These are phyloP conservation scores for Eupeodes luniger DNA, from an alignment of 2,888 invertebrate genomes.

Conservation along the genomic window DNA sequence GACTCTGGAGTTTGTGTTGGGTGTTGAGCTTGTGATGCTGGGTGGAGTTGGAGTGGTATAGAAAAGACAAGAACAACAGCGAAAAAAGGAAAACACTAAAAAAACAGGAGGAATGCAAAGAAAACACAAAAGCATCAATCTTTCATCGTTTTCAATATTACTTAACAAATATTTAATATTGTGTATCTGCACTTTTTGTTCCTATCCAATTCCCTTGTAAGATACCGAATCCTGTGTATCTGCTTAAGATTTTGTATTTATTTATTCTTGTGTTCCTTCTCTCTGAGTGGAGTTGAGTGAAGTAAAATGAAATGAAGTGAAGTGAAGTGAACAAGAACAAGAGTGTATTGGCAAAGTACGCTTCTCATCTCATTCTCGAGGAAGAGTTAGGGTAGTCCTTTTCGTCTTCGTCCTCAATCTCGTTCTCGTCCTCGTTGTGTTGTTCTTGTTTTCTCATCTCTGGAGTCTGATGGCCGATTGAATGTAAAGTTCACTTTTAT, in stretches of 20 bases:
- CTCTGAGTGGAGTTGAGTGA: slow-evolving; percentile 3
- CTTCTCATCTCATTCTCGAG: slow-evolving; percentile 28
- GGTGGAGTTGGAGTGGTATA: slow-evolving; percentile 4
- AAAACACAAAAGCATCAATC: slow-evolving; percentile 72
- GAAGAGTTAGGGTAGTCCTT: slow-evolving; percentile 16
- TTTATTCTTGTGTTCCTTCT: neutral
- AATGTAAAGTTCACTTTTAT: slow-evolving; percentile 69
- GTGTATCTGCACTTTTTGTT: slow-evolving; percentile 66
- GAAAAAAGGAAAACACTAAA: neutral
- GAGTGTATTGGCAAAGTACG: slow-evolving; percentile 64
- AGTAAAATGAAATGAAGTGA: slow-evolving; percentile 28
- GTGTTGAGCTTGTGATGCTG: neutral
- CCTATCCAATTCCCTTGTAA: slow-evolving; percentile 4
- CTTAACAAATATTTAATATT: slow-evolving; percentile 76
- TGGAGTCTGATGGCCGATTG: slow-evolving; percentile 35
- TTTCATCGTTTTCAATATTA: slow-evolving; percentile 76
- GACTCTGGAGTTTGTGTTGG: slow-evolving; percentile 13
- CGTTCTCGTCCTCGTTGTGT: too few species aligned
- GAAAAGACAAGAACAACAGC: neutral
- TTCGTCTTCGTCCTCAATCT: too few species aligned
- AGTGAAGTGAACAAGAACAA: slow-evolving; percentile 48
- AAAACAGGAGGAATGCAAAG: slow-evolving; percentile 52
- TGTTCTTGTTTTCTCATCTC: neutral
- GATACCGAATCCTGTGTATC: slow-evolving; percentile 25
- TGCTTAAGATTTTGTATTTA: neutral